A percentile compares a stretch with the other conserved stretches of the same genome.
phyloP scores from a whole-genome alignment of 2,888 invertebrate genomes.

The Clunio marinus region DNA sequence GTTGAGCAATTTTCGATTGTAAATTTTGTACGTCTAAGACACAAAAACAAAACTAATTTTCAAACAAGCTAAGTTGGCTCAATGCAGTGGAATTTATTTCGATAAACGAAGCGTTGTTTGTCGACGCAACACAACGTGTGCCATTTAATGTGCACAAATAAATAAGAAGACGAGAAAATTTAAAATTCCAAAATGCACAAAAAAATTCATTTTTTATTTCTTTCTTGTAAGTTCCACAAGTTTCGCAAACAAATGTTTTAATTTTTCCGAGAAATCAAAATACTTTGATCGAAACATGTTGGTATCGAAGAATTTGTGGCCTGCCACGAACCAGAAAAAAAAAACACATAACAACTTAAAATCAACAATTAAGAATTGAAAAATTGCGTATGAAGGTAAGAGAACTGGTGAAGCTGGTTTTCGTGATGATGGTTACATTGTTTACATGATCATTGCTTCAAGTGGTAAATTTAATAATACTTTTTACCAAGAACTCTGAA shows the following conservation, averaged over 20 bases:
- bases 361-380: conserved; percentile 17
- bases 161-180: conserved; percentile 10
- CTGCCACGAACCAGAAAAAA: conserved; percentile 16
- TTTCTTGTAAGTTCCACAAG: conserved; percentile 18
- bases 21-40: not conserved
- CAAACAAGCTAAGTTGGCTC: not conserved
- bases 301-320: conserved; percentile 33
- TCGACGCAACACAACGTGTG: conserved; percentile 35
- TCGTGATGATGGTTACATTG: too few relatives aligned
- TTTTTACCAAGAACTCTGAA: too few relatives aligned
- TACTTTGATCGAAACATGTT: conserved; percentile 32
- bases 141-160: conserved; percentile 19
- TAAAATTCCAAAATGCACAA: too few relatives aligned
- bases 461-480: too few relatives aligned
- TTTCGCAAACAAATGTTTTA: conserved; percentile 36
- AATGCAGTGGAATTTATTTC: not conserved
- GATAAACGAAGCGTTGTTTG: not conserved
- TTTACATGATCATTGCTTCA: too few relatives aligned
- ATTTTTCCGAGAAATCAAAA: conserved; percentile 38
- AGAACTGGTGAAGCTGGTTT: conserved; percentile 3
- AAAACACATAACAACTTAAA: not conserved
- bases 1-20: not conserved
- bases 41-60: not conserved
- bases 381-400: not conserved
- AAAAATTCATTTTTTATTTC: too few relatives aligned